phyloP scores from a whole-genome alignment of 2,888 invertebrate genomes.

The Pasiphila rectangulata region DNA sequence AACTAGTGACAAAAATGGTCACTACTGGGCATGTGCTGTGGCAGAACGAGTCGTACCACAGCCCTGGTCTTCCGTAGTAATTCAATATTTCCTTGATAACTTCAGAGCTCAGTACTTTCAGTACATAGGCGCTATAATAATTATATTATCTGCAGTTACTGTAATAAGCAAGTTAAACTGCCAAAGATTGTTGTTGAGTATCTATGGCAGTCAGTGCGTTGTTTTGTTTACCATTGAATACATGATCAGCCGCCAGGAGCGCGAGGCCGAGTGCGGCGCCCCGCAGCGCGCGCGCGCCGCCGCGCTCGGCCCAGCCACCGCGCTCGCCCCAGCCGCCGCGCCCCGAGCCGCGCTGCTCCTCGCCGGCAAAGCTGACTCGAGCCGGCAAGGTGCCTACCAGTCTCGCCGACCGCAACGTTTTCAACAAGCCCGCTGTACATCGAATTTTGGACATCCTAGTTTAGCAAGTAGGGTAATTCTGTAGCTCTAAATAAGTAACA shows the following conservation, averaged over 20 bases:
- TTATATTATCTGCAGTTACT: too few species aligned
- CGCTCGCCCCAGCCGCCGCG: conserved; percentile 24
- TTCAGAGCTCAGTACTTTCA: too few species aligned
- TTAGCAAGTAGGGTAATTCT: not conserved
- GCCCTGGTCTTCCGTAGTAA: too few species aligned
- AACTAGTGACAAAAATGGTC: too few species aligned
- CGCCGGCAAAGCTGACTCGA: too few species aligned
- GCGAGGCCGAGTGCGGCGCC: conserved; percentile 57
- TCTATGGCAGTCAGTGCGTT: too few species aligned
- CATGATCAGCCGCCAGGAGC: conserved; percentile 62
- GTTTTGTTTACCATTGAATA: conserved; percentile 62
- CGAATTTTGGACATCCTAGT: conserved; percentile 27
- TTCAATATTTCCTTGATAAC: too few species aligned
- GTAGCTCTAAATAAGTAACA: conserved; percentile 7
- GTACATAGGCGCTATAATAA: too few species aligned
- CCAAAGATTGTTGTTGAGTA: too few species aligned
- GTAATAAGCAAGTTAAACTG: too few species aligned
- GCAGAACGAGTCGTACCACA: too few species aligned
- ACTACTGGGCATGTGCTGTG: too few species aligned
- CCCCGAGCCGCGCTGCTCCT: conserved; percentile 4
- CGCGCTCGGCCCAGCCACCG: conserved; percentile 23
- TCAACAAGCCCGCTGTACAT: conserved; percentile 8
- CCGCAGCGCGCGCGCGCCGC: conserved; percentile 22
- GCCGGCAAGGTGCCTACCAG: conserved; percentile 36
- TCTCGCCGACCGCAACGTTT: conserved; percentile 39